Evolutionary conservation across 2,113 vertebrate species (phyloP).

Genomic region (Mesitornis unicolor): DNA sequence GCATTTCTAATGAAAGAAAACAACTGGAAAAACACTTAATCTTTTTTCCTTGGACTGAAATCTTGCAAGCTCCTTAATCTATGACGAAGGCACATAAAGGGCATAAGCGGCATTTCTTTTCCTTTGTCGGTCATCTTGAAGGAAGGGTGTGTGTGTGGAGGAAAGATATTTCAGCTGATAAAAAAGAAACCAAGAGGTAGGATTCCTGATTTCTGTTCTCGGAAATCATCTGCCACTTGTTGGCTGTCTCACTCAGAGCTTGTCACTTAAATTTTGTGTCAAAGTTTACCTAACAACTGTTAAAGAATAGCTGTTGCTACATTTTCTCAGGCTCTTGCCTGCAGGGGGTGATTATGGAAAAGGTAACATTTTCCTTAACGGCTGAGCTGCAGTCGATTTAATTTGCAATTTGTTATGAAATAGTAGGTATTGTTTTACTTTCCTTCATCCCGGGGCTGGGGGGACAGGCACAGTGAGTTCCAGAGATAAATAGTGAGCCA

Average conservation of each 20-base stretch:
- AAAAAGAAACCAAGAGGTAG: neutral
- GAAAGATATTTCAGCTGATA: neutral
- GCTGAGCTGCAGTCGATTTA: neutral
- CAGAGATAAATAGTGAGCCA: neutral
- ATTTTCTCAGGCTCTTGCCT: neutral
- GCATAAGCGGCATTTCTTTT: neutral
- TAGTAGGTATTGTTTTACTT: conserved; percentile 13
- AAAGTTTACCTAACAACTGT: neutral
- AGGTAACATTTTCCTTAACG: neutral
- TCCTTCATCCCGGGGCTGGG: neutral
- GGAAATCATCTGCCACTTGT: neutral
- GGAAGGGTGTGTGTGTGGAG: neutral
- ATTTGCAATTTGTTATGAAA: conserved; percentile 33
- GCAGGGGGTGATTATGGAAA: conserved; percentile 5
- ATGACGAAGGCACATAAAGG: neutral
- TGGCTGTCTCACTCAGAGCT: neutral
- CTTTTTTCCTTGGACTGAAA: neutral
- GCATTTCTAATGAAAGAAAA: neutral
- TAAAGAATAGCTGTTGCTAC: neutral
- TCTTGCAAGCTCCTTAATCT: neutral
- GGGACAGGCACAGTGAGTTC: neutral
- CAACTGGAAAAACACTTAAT: neutral
- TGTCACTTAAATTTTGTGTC: neutral
- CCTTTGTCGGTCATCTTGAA: neutral
- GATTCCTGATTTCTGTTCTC: neutral